These are phyloP conservation scores for Spisula solida DNA, from an alignment of 2,888 invertebrate species.

Conservation along the genomic window DNA sequence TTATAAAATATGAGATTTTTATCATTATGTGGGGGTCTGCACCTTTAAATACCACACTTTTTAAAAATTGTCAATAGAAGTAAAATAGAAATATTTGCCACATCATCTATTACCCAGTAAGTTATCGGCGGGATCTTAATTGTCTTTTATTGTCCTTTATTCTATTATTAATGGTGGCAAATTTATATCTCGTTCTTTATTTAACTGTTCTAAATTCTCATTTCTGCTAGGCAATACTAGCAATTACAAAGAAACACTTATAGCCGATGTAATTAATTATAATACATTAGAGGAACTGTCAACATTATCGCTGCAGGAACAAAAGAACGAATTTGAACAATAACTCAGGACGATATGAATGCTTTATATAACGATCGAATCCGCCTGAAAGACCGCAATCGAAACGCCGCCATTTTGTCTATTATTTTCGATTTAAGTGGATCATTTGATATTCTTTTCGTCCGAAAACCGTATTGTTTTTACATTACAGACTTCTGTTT, in stretches of 20 bases:
- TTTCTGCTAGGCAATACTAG: neutral
- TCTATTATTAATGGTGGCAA: too few species aligned
- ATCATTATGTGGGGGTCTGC: too few species aligned
- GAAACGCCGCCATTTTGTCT: neutral
- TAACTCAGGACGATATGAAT: too few species aligned
- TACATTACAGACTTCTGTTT: neutral
- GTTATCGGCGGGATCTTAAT: too few species aligned
- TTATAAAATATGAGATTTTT: too few species aligned
- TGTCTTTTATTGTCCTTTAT: too few species aligned
- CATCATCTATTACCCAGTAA: too few species aligned
- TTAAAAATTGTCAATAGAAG: too few species aligned
- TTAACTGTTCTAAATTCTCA: too few species aligned
- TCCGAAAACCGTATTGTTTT: neutral
- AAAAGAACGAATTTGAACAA: neutral
- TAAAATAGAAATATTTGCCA: too few species aligned
- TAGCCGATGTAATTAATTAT: neutral
- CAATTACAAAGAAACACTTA: neutral
- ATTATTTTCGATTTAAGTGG: neutral
- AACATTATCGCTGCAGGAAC: neutral
- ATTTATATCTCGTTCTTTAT: too few species aligned
- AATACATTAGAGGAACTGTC: neutral
- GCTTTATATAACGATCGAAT: neutral
- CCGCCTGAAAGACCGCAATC: neutral
- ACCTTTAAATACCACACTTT: too few species aligned
- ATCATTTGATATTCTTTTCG: neutral